Conservation (phyloP, 2,113 vertebrate genomes). For the Halcyon senegalensis region DNA sequence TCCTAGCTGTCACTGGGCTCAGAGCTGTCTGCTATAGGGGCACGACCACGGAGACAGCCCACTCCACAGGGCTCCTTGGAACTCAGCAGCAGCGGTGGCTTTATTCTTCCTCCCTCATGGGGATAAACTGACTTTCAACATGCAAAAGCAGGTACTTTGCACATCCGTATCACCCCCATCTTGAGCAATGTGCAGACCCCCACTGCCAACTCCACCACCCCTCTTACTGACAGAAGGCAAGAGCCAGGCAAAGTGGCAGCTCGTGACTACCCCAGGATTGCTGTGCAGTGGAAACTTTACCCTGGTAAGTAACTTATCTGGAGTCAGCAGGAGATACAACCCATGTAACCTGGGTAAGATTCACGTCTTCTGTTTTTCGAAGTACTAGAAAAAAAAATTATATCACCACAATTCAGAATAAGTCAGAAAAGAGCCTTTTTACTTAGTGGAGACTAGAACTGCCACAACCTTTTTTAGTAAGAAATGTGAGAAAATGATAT, state of each 20-base stretch:
- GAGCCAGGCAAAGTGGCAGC: accelerated
- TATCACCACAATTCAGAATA: neutral
- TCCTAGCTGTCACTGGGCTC: neutral
- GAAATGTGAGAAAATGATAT: neutral
- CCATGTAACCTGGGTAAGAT: neutral
- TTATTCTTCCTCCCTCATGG: neutral
- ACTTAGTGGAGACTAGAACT: neutral
- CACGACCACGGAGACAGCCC: neutral
- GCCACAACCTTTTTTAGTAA: neutral
- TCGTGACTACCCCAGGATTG: neutral
- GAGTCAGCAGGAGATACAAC: neutral
- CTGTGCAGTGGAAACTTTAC: neutral
- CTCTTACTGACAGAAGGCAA: neutral
- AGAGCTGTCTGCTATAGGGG: neutral
- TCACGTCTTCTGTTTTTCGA: neutral
- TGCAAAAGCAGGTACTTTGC: neutral
- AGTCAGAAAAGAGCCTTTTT: neutral
- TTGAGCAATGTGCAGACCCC: neutral
- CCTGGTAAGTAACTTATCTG: neutral
- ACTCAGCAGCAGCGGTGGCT: neutral
- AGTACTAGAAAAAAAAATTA: neutral
- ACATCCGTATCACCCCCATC: neutral
- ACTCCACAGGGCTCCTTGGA: neutral
- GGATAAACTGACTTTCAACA: neutral
- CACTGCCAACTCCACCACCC: neutral